A percentile compares a stretch with the other conserved stretches of the same genome.
These are phyloP conservation scores for Acleris holmiana DNA, from an alignment of 2,888 invertebrate genomes.

Conservation along the genomic window DNA sequence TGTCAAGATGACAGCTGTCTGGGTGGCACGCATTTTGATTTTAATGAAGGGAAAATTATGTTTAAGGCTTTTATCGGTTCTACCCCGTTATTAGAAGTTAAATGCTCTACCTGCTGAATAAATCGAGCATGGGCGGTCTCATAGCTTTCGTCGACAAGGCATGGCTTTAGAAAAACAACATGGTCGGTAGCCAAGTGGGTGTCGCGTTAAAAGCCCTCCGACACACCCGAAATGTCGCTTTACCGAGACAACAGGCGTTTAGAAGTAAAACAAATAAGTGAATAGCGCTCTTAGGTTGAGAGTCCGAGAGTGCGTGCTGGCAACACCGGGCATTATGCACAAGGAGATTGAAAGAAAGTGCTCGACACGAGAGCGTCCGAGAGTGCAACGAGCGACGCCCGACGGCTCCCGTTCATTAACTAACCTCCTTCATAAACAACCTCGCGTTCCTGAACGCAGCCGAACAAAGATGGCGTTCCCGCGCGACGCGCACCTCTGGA, in stretches of 20 bases:
- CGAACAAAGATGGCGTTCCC: constrained; percentile 54
- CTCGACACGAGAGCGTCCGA: constrained; percentile 78
- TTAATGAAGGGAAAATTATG: constrained; percentile 48
- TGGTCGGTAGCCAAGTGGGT: constrained; percentile 57
- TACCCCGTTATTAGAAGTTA: constrained; percentile 6
- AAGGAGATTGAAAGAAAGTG: constrained; percentile 80
- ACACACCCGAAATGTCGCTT: constrained; percentile 71
- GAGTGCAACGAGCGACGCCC: constrained; percentile 80
- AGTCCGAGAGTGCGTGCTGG: constrained; percentile 66
- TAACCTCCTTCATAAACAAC: constrained; percentile 71
- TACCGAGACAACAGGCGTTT: constrained; percentile 68
- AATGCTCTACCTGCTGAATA: constrained; percentile 34
- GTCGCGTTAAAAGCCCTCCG: constrained; percentile 61
- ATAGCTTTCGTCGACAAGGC: constrained; percentile 60
- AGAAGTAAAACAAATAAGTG: constrained; percentile 79
- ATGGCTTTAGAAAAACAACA: constrained; percentile 37
- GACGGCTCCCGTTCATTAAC: constrained; percentile 75
- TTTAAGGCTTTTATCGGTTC: constrained; percentile 15
- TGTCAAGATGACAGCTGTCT: constrained; percentile 70
- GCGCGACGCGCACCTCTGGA: constrained; percentile 52
- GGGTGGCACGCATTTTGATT: constrained; percentile 70
- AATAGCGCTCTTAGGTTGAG: constrained; percentile 66
- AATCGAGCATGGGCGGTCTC: constrained; percentile 54
- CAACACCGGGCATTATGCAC: constrained; percentile 78
- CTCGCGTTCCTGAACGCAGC: constrained; percentile 54